Conservation (phyloP, 2,888 invertebrate species). For the Nemoura dubitans region DNA sequence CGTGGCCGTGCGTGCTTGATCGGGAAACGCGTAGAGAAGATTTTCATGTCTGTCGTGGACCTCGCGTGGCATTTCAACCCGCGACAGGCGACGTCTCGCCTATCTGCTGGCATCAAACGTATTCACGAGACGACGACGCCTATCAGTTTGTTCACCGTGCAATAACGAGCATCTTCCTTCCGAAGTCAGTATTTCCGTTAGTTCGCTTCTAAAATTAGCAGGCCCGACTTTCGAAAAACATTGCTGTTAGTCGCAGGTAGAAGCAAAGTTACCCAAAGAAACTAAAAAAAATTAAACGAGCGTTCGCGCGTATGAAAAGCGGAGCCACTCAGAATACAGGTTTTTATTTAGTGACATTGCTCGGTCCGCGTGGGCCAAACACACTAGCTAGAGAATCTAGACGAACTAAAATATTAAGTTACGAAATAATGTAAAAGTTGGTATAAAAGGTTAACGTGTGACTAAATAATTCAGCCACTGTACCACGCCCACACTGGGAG, state of each 20-base stretch:
- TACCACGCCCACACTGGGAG: not conserved
- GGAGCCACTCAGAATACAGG: not conserved
- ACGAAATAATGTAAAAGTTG: conserved; percentile 3
- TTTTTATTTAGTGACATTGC: not conserved
- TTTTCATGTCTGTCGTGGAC: not conserved
- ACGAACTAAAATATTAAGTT: not conserved
- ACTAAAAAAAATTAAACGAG: not conserved
- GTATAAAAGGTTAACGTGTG: conserved; percentile 7
- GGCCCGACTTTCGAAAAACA: not conserved
- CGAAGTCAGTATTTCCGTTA: not conserved
- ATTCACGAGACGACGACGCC: not conserved
- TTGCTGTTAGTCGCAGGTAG: not conserved
- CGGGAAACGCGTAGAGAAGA: not conserved
- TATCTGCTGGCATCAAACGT: not conserved
- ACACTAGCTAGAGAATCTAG: not conserved
- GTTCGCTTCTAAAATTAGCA: not conserved
- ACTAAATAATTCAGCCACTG: not conserved
- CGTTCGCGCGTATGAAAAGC: not conserved
- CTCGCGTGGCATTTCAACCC: not conserved
- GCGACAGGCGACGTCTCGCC: no score
- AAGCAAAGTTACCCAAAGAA: not conserved
- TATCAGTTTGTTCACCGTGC: not conserved
- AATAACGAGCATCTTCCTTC: conserved; percentile 12
- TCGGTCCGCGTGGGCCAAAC: not conserved
- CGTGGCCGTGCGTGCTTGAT: not conserved